phyloP scores from a whole-genome alignment of 2,888 invertebrate species.

The Orchesellides sinensis region DNA sequence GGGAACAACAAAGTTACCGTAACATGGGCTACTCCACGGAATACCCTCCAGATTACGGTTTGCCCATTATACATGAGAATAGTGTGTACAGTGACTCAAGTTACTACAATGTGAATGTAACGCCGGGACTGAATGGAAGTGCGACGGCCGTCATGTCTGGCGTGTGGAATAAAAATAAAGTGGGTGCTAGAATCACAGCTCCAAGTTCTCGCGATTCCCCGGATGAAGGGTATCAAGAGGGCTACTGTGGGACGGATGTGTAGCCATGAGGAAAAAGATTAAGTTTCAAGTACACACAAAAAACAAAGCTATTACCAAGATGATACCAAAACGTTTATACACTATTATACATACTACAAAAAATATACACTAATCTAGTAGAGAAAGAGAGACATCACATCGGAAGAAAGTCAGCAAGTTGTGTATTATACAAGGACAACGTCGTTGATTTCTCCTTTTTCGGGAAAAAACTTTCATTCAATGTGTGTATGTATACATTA shows the following conservation, averaged over 20 bases:
- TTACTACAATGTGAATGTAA: constrained; percentile 68
- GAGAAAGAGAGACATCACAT: neutral
- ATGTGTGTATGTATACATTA: constrained; percentile 49
- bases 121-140: constrained; percentile 63
- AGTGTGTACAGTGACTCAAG: constrained; percentile 74
- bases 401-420: neutral
- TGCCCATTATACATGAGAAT: constrained; percentile 80
- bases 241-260: constrained; percentile 91
- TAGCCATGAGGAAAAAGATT: constrained; percentile 76
- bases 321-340: neutral
- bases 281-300: neutral
- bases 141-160: constrained; percentile 85
- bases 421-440: neutral
- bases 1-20: constrained; percentile 75
- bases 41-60: constrained; percentile 88
- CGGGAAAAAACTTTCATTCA: constrained; percentile 23
- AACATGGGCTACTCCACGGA: constrained; percentile 77
- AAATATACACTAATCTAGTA: neutral
- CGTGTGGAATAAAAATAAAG: constrained; percentile 90
- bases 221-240: constrained; percentile 95
- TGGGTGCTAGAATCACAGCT: constrained; percentile 76
- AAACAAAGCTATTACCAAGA: neutral
- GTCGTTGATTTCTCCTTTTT: too few species aligned
- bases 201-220: constrained; percentile 84
- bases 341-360: neutral